A percentile compares a stretch with the other conserved stretches of the same genome.
These are phyloP conservation scores for Anhinga rufa DNA, from an alignment of 2,113 vertebrate species.

Conservation along the genomic window DNA sequence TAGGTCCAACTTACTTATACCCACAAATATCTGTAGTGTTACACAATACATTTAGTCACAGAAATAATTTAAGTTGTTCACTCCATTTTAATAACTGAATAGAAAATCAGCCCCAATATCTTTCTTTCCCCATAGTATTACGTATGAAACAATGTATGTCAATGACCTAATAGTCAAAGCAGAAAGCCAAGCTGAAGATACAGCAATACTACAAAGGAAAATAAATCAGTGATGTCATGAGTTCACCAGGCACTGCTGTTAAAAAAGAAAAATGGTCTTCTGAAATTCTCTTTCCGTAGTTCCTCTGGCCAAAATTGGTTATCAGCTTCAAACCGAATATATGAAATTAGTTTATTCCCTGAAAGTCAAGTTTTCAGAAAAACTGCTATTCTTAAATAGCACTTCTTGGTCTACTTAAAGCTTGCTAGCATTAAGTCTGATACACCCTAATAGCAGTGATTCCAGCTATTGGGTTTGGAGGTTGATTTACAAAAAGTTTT, in stretches of 20 bases:
- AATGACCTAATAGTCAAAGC: background rate
- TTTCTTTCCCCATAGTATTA: slow-evolving; percentile 18
- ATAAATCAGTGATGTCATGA: background rate
- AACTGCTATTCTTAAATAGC: background rate
- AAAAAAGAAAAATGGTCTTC: background rate
- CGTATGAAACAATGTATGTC: background rate
- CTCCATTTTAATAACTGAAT: background rate
- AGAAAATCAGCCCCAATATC: background rate
- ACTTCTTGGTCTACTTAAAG: background rate
- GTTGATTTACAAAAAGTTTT: background rate
- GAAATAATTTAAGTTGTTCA: background rate
- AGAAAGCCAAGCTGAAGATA: slow-evolving; percentile 1
- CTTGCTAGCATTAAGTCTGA: background rate
- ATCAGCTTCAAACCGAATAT: background rate
- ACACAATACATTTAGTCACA: background rate
- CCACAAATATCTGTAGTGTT: background rate
- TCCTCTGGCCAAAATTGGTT: background rate
- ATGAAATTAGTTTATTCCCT: background rate
- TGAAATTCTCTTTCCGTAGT: background rate
- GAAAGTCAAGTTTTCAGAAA: background rate
- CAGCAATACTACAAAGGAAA: background rate
- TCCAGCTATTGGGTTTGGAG: background rate
- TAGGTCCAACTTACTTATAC: background rate
- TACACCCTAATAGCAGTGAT: background rate
- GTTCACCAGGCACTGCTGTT: background rate